Conservation (phyloP, 2,797 vertebrate species). For the Momotus momota region DNA sequence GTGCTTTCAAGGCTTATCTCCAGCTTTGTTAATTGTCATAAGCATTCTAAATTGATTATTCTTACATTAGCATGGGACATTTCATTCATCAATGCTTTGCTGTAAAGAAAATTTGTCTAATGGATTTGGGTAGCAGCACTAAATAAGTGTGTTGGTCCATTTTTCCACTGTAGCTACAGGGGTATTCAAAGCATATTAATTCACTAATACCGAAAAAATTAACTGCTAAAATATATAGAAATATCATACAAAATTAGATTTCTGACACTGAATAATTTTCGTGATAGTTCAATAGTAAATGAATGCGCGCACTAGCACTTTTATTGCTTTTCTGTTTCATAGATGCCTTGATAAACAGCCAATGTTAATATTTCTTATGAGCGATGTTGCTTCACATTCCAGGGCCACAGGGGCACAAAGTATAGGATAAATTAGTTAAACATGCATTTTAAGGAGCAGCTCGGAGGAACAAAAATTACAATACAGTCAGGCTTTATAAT, state of each 20-base stretch:
- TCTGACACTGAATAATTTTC: constrained; percentile 85
- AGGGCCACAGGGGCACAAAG: constrained; percentile 76
- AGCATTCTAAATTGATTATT: constrained; percentile 94
- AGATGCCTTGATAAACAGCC: constrained; percentile 80
- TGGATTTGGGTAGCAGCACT: constrained; percentile 82
- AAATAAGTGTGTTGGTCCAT: constrained; percentile 84
- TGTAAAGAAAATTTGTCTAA: constrained; percentile 86
- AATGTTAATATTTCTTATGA: constrained; percentile 82
- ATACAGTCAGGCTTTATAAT: constrained; percentile 46
- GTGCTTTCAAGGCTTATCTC: constrained; percentile 85
- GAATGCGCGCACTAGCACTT: constrained; percentile 57
- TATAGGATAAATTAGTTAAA: constrained; percentile 70
- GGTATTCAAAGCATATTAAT: constrained; percentile 84
- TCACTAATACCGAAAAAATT: constrained; percentile 80
- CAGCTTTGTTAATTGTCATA: constrained; percentile 93
- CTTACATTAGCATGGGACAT: constrained; percentile 86
- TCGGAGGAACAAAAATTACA: constrained; percentile 57
- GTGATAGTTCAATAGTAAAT: constrained; percentile 81
- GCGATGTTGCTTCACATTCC: constrained; percentile 68
- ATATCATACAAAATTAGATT: constrained; percentile 86
- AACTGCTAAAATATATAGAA: constrained; percentile 79
- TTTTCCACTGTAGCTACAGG: constrained; percentile 86
- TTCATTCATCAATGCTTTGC: constrained; percentile 90
- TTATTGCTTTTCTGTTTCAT: constrained; percentile 83
- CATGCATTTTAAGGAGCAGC: constrained; percentile 69